Conservation (phyloP, 2,888 invertebrate species). For the Drosophila prostipennis region DNA sequence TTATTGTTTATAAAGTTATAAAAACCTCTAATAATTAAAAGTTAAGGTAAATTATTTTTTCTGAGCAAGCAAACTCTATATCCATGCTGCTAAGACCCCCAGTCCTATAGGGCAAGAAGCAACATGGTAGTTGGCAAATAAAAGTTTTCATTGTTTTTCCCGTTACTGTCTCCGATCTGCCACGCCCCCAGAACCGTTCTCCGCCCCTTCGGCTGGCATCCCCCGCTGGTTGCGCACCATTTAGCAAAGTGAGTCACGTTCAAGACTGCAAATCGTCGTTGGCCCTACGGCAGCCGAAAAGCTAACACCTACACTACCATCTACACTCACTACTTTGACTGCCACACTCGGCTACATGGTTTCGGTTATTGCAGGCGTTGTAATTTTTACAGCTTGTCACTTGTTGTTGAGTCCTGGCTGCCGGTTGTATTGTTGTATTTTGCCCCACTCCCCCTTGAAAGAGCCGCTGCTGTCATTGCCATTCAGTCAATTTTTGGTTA, state of each 20-base stretch:
- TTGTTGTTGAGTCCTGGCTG: slow-evolving; percentile 52
- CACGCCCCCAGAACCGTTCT: slow-evolving; percentile 12
- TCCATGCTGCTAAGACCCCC: background rate
- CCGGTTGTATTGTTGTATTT: slow-evolving; percentile 2
- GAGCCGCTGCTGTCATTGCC: slow-evolving; percentile 33
- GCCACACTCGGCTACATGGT: slow-evolving; percentile 69
- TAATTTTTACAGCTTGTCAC: slow-evolving; percentile 78
- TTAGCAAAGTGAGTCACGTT: slow-evolving; percentile 79
- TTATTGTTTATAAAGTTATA: no score
- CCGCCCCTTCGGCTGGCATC: slow-evolving; percentile 16
- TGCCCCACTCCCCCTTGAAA: background rate
- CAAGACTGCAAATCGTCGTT: slow-evolving; percentile 73
- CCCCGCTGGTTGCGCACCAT: slow-evolving; percentile 68
- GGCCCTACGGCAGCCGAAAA: slow-evolving; percentile 60
- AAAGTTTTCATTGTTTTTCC: slow-evolving; percentile 74
- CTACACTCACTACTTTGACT: slow-evolving; percentile 23
- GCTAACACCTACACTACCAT: slow-evolving; percentile 51
- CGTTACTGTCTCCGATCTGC: slow-evolving; percentile 48
- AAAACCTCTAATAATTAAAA: no score
- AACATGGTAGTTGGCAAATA: slow-evolving; percentile 63
- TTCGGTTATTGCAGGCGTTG: slow-evolving; percentile 62
- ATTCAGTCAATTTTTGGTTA: slow-evolving; percentile 76
- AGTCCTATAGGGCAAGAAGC: slow-evolving; percentile 31
- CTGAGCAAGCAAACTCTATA: background rate
- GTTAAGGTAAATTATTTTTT: no score